These are phyloP conservation scores for Drosophila sproati DNA, from an alignment of 1,140 invertebrate genomes.

Conservation along the genomic window DNA sequence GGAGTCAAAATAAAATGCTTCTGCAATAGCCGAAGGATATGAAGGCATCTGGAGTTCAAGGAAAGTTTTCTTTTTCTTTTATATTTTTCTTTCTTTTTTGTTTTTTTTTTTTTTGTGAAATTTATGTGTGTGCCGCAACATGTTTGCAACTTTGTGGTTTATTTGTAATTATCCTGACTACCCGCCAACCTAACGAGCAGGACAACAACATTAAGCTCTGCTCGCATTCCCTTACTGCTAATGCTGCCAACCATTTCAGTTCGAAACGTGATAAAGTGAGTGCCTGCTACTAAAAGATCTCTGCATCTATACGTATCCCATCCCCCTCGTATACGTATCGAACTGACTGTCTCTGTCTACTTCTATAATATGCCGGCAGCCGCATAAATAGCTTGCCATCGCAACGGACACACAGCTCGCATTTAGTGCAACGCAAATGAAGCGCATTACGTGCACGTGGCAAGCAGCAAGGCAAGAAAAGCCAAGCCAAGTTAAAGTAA, in stretches of 20 bases:
- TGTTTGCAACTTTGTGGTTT: slow-evolving; percentile 82
- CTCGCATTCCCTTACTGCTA: slow-evolving; percentile 28
- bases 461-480: slow-evolving; percentile 9
- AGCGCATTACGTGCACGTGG: slow-evolving; percentile 78
- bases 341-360: slow-evolving; percentile 20
- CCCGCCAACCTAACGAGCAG: slow-evolving; percentile 49
- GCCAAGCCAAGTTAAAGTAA: slow-evolving; percentile 9
- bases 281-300: slow-evolving; percentile 16
- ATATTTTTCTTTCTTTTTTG: slow-evolving; percentile 13
- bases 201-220: slow-evolving; percentile 60
- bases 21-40: slow-evolving; percentile 27
- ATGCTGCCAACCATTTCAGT: slow-evolving; percentile 69
- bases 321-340: neutral
- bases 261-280: slow-evolving; percentile 76
- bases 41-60: slow-evolving; percentile 42
- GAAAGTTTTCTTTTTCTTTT: slow-evolving; percentile 50
- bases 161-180: slow-evolving; percentile 77
- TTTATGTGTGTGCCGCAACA: slow-evolving; percentile 64
- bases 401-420: slow-evolving; percentile 37
- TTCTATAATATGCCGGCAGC: slow-evolving; percentile 36
- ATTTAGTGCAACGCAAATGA: slow-evolving; percentile 81
- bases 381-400: slow-evolving; percentile 47
- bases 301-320: neutral
- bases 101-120: slow-evolving; percentile 43
- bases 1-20: slow-evolving; percentile 64